Base-by-base conservation (phyloP, 2,113 vertebrate genomes). In the Garra rufa region DNA sequence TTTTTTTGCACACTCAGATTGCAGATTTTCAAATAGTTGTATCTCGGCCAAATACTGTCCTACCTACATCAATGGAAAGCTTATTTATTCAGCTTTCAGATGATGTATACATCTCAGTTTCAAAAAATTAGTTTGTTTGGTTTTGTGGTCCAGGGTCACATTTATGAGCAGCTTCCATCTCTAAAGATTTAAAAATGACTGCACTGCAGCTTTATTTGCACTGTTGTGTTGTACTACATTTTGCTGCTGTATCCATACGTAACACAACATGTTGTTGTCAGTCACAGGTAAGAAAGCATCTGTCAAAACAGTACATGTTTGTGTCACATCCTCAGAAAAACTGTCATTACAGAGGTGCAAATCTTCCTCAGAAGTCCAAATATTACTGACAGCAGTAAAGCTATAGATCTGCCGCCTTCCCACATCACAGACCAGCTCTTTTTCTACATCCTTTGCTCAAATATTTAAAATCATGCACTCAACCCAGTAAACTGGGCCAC, bases 401-500 rank as follows among this genome's bases (percentile, higher is more conserved):
- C 69, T n/a, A 21, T 43, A 8, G 10, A 46, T n/a, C 9, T 24
- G 28, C 43, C 48, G 43, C 11, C n/a, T 48, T 75, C 44, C 44
- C 24, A 19, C 26, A 30, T 48, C 8, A 75, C 24, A 70, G 65
- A 69, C 3, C 67, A 75, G 73, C 24, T 75, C 46, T 28, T 75
- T 75, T 52, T 26, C 44, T 30, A 30, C 24, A 75, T 19, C 14
- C 26, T 75, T 75, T 50, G 73, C 73, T 75, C 46, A 75, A 69
- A 81, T 81, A 81, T 50, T 81, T 81, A 38, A 81, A 50, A 28
- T 52, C 63, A 69, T 69, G 79, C 44, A 50, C 48, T 83, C 48
- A 83, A 61, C 38, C 80, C 24, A 63, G 76, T 81, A 83, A 74
- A 24, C 52, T 83, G 70, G 79, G 79, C 44, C 63, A 81, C 59